Evolutionary conservation across 2,797 vertebrate genomes (phyloP).

Genomic region (Clarias pachynema): DNA sequence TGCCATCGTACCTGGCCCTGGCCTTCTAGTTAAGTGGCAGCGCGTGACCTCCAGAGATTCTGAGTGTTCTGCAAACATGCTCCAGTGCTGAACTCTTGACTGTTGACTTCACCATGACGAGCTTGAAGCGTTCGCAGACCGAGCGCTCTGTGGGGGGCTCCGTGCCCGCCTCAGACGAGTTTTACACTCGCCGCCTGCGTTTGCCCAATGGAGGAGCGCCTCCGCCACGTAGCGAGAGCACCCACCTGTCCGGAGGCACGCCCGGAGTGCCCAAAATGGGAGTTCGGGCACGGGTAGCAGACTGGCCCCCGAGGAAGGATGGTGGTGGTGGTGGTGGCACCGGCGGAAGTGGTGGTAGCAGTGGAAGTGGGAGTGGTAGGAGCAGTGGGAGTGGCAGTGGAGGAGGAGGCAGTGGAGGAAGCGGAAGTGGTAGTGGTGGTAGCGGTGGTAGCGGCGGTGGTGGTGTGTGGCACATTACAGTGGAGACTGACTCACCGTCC

Average conservation of each 20-base stretch:
- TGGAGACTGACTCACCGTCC: slow-evolving; percentile 79
- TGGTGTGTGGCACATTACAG: slow-evolving; percentile 79
- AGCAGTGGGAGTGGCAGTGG: slow-evolving; percentile 13
- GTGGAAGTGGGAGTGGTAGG: slow-evolving; percentile 37
- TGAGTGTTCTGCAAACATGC: slow-evolving; percentile 59
- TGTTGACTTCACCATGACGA: slow-evolving; percentile 86
- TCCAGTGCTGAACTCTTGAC: slow-evolving; percentile 71
- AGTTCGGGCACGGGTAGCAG: slow-evolving; percentile 94
- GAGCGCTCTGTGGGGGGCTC: slow-evolving; percentile 92
- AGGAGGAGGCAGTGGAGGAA: slow-evolving; percentile 48
- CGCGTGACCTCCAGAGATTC: slow-evolving; percentile 63
- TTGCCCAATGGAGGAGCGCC: slow-evolving; percentile 94
- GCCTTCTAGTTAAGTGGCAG: slow-evolving; percentile 47
- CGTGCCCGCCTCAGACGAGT: slow-evolving; percentile 92
- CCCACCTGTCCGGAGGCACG: slow-evolving; percentile 84
- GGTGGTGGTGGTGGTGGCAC: slow-evolving; percentile 57
- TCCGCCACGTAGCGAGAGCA: slow-evolving; percentile 90
- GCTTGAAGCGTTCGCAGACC: slow-evolving; percentile 97
- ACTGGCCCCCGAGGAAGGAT: slow-evolving; percentile 98
- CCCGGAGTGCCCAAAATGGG: slow-evolving; percentile 99
- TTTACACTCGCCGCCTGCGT: slow-evolving; percentile 94
- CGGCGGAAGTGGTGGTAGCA: slow-evolving; percentile 12
- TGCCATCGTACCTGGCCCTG: slow-evolving; percentile 9
- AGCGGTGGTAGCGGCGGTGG: slow-evolving; percentile 48
- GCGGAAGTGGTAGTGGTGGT: slow-evolving; percentile 35